phyloP scores from a whole-genome alignment of 2,797 vertebrate genomes.

The Helarctos malayanus region DNA sequence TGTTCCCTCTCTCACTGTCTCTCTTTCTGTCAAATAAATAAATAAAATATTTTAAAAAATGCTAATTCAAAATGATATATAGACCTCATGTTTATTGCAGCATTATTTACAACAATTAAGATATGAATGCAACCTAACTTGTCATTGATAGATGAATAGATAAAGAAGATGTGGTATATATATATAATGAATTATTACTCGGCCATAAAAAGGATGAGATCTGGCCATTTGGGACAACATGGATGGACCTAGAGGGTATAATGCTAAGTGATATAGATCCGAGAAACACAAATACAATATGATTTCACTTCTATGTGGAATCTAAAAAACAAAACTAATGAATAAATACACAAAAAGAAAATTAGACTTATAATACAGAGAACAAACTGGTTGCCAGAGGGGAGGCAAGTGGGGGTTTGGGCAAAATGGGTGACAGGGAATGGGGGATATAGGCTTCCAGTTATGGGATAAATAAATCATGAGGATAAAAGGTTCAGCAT shows the following conservation, averaged over 20 bases:
- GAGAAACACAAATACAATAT: neutral
- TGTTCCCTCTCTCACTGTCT: too few relatives aligned
- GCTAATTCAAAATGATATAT: neutral
- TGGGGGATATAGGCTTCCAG: neutral
- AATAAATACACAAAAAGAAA: neutral
- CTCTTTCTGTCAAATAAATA: too few relatives aligned
- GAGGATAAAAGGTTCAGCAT: neutral
- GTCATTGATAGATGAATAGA: neutral
- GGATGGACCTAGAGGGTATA: neutral
- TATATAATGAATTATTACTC: neutral
- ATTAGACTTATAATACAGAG: neutral
- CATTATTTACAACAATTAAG: neutral
- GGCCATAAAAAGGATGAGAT: neutral
- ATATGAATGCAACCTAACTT: neutral
- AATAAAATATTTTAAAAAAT: neutral
- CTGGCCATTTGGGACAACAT: neutral
- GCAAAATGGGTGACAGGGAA: neutral
- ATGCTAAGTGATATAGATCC: neutral
- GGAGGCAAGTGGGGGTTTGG: neutral
- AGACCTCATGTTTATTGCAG: neutral
- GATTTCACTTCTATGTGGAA: neutral
- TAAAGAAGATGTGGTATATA: neutral
- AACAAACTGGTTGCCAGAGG: neutral
- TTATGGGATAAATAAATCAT: neutral
- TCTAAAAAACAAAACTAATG: neutral